These are phyloP conservation scores for Pelecanoides urinatrix DNA, from an alignment of 2,113 vertebrate species.

Conservation along the genomic window DNA sequence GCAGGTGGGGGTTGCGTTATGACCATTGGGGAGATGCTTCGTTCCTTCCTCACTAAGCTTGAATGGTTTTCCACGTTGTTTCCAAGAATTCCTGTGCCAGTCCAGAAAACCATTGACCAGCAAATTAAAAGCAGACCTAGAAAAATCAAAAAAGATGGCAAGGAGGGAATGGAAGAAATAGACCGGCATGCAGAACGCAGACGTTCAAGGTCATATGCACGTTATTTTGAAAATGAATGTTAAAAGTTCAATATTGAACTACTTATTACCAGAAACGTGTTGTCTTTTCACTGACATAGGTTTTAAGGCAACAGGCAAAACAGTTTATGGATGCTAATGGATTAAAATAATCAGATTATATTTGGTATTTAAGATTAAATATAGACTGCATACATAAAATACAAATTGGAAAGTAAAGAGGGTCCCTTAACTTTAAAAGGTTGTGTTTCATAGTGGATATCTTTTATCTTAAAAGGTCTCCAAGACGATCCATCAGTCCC, in stretches of 20 bases:
- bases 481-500: slow-evolving; percentile 88
- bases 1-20: slow-evolving; percentile 97
- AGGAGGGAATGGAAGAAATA: slow-evolving; percentile 80
- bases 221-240: neutral
- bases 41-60: slow-evolving; percentile 96
- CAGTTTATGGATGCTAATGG: neutral
- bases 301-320: neutral
- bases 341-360: neutral
- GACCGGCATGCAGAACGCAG: slow-evolving; percentile 84
- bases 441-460: neutral
- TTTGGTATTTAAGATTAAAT: neutral
- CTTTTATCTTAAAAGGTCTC: slow-evolving; percentile 77
- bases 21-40: slow-evolving; percentile 97
- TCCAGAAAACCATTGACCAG: slow-evolving; percentile 95
- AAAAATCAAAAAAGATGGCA: slow-evolving; percentile 86
- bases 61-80: slow-evolving; percentile 99
- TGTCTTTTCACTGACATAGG: neutral
- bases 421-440: neutral
- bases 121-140: slow-evolving; percentile 95
- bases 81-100: slow-evolving; percentile 96
- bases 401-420: neutral
- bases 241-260: neutral
- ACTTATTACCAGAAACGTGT: neutral
- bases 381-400: neutral
- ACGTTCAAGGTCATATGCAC: slow-evolving; percentile 81